These are phyloP conservation scores for Pachliopta kotzebuea DNA, from an alignment of 2,888 invertebrate species.

Conservation along the genomic window DNA sequence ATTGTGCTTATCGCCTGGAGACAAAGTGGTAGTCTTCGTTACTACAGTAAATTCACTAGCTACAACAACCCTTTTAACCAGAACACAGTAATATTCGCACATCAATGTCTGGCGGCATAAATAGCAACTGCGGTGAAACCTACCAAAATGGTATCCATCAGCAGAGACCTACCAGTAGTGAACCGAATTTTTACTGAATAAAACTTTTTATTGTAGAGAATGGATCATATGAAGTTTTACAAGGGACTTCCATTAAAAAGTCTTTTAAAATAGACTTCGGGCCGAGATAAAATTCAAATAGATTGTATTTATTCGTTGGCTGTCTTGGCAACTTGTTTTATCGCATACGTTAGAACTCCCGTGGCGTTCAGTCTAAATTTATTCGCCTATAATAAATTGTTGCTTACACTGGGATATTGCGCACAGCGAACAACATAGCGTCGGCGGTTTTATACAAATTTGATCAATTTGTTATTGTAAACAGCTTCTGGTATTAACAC, in stretches of 20 bases:
- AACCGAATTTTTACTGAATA: too few species aligned
- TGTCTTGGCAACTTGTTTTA: conserved; percentile 27
- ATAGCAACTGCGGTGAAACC: too few species aligned
- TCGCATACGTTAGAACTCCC: conserved; percentile 29
- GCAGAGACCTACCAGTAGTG: too few species aligned
- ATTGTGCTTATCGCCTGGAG: too few species aligned
- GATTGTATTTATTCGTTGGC: conserved; percentile 33
- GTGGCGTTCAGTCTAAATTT: conserved; percentile 53
- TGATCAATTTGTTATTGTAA: conserved; percentile 16
- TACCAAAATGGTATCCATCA: too few species aligned
- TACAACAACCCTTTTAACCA: too few species aligned
- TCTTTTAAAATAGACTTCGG: conserved; percentile 22
- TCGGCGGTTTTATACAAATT: conserved; percentile 34
- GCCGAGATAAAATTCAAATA: conserved; percentile 34
- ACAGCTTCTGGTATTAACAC: conserved; percentile 16
- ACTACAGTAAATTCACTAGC: too few species aligned
- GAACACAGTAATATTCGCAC: too few species aligned
- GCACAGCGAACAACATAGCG: conserved; percentile 35
- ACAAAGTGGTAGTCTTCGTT: too few species aligned
- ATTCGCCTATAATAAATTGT: conserved; percentile 57
- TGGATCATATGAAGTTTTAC: conserved; percentile 21
- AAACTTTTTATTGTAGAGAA: conserved; percentile 2
- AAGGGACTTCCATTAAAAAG: conserved; percentile 24
- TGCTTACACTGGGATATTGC: conserved; percentile 51
- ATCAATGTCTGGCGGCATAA: too few species aligned